Percentiles rank a stretch among this genome's conserved stretches.
Evolutionary conservation across 2,113 vertebrate species (phyloP).

Genomic region (Sander vitreus): DNA sequence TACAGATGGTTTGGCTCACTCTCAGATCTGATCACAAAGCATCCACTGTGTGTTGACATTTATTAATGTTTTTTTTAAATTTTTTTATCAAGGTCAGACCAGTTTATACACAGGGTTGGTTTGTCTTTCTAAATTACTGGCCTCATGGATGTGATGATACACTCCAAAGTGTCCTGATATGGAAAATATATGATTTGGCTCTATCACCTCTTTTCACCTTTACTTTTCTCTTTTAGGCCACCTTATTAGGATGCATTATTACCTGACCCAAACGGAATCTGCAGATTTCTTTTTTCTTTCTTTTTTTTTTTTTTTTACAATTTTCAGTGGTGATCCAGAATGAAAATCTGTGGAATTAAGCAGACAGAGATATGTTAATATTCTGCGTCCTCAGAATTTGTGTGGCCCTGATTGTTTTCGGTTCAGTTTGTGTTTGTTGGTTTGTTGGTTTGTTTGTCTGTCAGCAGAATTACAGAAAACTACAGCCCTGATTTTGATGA

Average conservation of each 20-base stretch:
- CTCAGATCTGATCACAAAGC: slow-evolving; percentile 15
- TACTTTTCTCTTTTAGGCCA: neutral
- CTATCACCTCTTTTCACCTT: neutral
- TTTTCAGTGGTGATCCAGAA: too few species aligned
- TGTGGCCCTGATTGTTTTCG: too few species aligned
- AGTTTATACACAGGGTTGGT: neutral
- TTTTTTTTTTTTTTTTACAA: too few species aligned
- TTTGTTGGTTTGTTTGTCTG: too few species aligned
- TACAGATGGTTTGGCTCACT: neutral
- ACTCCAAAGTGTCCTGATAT: neutral
- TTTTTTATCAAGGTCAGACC: neutral
- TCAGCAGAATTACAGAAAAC: too few species aligned
- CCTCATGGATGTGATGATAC: neutral
- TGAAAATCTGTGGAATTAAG: too few species aligned
- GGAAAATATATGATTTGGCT: neutral
- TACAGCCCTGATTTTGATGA: too few species aligned
- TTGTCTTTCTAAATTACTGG: neutral
- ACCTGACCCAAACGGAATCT: too few species aligned
- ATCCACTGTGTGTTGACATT: neutral
- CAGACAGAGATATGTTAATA: too few species aligned
- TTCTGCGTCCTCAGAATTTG: too few species aligned
- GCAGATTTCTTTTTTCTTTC: too few species aligned
- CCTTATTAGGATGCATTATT: neutral
- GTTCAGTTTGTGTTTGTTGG: too few species aligned
- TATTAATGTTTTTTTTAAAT: neutral